Conservation (phyloP, 2,113 vertebrate genomes). For the Diadophis punctatus region DNA sequence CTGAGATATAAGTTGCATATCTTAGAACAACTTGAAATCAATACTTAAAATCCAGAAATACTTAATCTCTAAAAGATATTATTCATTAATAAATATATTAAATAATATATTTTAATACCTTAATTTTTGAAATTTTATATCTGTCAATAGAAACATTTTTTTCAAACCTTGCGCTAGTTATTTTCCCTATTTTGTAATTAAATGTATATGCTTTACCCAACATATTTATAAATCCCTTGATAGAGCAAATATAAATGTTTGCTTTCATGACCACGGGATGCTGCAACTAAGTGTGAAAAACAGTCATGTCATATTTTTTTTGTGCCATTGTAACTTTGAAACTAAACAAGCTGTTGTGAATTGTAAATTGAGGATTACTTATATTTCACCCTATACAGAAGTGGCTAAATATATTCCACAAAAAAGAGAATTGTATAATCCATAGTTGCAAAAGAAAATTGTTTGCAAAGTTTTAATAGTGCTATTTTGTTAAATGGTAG, state of each 20-base stretch:
- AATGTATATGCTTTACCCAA: background rate
- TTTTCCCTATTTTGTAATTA: background rate
- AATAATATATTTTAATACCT: background rate
- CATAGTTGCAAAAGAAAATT: background rate
- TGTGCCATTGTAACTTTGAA: background rate
- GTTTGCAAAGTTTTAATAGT: background rate
- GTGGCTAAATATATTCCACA: background rate
- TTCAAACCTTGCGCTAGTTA: background rate
- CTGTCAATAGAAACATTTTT: background rate
- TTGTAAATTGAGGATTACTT: background rate
- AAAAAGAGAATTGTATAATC: background rate
- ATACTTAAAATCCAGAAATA: background rate
- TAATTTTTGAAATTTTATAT: background rate
- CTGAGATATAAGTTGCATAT: background rate
- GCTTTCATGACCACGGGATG: background rate
- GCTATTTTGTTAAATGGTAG: background rate
- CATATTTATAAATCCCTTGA: background rate
- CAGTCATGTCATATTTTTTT: background rate
- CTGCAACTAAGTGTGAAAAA: background rate
- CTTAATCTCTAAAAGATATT: background rate
- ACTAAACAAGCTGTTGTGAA: background rate
- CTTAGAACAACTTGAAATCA: slow-evolving; percentile 11
- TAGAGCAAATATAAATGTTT: background rate
- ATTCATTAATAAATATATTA: background rate
- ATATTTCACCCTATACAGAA: background rate